Evolutionary conservation across 2,888 invertebrate species (phyloP).

Genomic region (Celastrina argiolus): DNA sequence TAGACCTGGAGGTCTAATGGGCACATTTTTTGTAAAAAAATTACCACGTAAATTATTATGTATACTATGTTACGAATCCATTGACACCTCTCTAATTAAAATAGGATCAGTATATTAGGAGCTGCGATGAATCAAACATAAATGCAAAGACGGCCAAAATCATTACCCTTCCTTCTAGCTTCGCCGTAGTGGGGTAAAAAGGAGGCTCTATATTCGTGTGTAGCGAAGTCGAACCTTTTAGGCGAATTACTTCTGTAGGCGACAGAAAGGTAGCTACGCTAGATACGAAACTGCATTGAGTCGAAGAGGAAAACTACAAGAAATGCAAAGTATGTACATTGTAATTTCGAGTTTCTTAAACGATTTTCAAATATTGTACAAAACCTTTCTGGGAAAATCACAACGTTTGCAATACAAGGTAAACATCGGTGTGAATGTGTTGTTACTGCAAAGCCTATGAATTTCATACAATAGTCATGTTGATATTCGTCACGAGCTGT

Average conservation of each 20-base stretch:
- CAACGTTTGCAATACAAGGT: constrained; percentile 26
- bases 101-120: too few relatives aligned
- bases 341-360: not conserved
- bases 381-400: not conserved
- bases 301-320: not conserved
- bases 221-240: too few relatives aligned
- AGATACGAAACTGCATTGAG: not conserved
- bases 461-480: constrained; percentile 43
- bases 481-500: constrained; percentile 40
- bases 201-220: not conserved
- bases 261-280: too few relatives aligned
- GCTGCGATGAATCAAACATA: too few relatives aligned
- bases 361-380: not conserved
- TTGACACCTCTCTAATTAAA: too few relatives aligned
- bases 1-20: not conserved
- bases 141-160: too few relatives aligned
- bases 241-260: too few relatives aligned
- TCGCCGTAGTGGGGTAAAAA: too few relatives aligned
- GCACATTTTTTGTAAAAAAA: too few relatives aligned
- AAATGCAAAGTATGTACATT: not conserved
- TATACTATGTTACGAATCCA: too few relatives aligned
- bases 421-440: constrained; percentile 52
- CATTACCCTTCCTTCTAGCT: too few relatives aligned
- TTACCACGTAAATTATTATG: too few relatives aligned
- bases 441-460: constrained; percentile 55